phyloP scores from a whole-genome alignment of 2,888 invertebrate species.

The Thelaira solivaga region DNA sequence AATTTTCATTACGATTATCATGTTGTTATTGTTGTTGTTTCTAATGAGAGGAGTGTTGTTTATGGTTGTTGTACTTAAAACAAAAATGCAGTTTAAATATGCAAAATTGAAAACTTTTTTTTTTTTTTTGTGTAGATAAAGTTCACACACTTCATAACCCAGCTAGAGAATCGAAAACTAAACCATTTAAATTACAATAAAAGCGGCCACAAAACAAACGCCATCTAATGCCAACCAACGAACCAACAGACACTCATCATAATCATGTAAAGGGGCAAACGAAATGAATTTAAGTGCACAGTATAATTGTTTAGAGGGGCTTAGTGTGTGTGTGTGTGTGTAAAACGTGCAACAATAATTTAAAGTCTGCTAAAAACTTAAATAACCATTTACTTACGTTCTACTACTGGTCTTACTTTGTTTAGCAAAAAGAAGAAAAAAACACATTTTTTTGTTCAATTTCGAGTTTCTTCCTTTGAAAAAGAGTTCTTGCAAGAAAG shows the following conservation, averaged over 20 bases:
- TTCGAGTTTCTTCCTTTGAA: too few species aligned
- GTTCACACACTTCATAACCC: conserved; percentile 44
- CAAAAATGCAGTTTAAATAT: conserved; percentile 55
- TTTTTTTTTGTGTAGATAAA: conserved; percentile 30
- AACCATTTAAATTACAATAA: conserved; percentile 29
- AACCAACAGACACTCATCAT: conserved; percentile 16
- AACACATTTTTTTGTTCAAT: not conserved
- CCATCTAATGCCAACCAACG: too few species aligned
- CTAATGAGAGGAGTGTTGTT: conserved; percentile 56
- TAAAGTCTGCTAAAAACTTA: conserved; percentile 13
- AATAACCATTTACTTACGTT: too few species aligned
- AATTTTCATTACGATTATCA: not conserved
- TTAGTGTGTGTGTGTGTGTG: too few species aligned
- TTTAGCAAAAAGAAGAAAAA: not conserved
- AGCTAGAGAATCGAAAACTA: conserved; percentile 31
- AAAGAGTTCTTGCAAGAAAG: too few species aligned
- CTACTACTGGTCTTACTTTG: conserved; percentile 31
- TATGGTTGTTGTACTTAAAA: conserved; percentile 17
- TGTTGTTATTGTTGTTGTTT: not conserved
- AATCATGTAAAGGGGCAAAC: not conserved
- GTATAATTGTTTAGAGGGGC: too few species aligned
- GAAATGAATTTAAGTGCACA: not conserved
- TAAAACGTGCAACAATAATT: conserved; percentile 52
- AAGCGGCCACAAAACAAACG: not conserved
- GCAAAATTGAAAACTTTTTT: conserved; percentile 10